These are phyloP conservation scores for Acipenser ruthenus DNA, from an alignment of 2,797 vertebrate species.

Conservation along the genomic window DNA sequence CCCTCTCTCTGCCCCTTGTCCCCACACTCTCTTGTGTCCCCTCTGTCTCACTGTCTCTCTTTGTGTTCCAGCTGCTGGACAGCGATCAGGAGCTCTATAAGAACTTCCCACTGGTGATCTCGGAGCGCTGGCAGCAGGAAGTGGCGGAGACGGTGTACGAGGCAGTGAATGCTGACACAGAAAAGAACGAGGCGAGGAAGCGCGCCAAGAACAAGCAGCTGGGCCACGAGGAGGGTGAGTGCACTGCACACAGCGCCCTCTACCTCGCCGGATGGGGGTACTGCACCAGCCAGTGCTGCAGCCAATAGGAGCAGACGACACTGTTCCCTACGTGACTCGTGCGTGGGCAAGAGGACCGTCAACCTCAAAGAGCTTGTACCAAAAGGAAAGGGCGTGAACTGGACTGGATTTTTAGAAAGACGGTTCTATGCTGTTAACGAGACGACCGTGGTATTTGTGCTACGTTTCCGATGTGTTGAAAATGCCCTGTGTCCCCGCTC, in stretches of 20 bases:
- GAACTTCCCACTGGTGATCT: slow-evolving; percentile 96
- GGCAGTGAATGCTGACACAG: slow-evolving; percentile 86
- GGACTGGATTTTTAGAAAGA: no score
- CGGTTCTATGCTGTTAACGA: no score
- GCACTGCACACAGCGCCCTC: background rate
- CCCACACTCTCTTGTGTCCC: background rate
- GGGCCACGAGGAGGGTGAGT: slow-evolving; percentile 88
- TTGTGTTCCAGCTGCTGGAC: slow-evolving; percentile 72
- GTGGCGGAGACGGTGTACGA: slow-evolving; percentile 93
- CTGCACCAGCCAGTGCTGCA: no score
- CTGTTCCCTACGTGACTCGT: no score
- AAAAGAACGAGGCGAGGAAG: slow-evolving; percentile 89
- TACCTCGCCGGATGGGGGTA: background rate
- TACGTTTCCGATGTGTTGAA: no score
- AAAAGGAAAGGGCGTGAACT: background rate
- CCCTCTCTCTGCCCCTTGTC: background rate
- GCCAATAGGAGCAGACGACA: no score
- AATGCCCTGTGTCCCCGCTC: background rate
- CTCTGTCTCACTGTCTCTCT: background rate
- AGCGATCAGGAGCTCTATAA: slow-evolving; percentile 96
- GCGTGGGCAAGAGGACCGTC: background rate
- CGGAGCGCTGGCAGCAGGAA: slow-evolving; percentile 97
- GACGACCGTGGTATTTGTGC: no score
- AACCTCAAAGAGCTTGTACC: background rate
- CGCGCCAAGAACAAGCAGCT: slow-evolving; percentile 94